Conservation (phyloP, 2,888 invertebrate genomes). For the Xestobium rufovillosum region DNA sequence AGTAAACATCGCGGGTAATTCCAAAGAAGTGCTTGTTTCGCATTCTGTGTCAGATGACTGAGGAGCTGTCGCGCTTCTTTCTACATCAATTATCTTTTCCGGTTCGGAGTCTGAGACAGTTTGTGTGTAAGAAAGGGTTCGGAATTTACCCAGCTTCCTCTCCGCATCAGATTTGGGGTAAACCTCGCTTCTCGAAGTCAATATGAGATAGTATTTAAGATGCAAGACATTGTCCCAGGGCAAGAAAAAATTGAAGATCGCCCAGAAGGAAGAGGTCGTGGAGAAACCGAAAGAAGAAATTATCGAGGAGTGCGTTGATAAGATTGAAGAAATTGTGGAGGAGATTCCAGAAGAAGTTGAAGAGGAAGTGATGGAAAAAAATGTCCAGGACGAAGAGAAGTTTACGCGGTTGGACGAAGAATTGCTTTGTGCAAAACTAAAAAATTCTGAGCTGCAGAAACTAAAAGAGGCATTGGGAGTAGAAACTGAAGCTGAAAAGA, state of each 20-base stretch:
- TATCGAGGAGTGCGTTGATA: too few relatives aligned
- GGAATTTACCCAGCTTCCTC: slow-evolving; percentile 53
- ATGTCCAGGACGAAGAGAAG: too few relatives aligned
- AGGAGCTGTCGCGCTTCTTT: too few relatives aligned
- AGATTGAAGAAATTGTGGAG: too few relatives aligned
- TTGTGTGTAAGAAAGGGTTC: slow-evolving; percentile 47
- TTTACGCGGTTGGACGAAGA: too few relatives aligned
- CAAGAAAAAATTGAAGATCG: slow-evolving; percentile 43
- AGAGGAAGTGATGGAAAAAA: too few relatives aligned
- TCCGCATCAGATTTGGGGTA: slow-evolving; percentile 57
- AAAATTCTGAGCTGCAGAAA: slow-evolving; percentile 57
- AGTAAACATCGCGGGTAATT: too few relatives aligned
- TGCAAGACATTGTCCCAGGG: slow-evolving; percentile 39
- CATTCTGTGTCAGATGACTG: too few relatives aligned
- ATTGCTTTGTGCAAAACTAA: slow-evolving; percentile 57
- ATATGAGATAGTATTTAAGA: slow-evolving; percentile 54
- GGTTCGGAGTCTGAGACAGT: slow-evolving; percentile 28
- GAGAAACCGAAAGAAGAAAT: too few relatives aligned
- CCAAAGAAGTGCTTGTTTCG: too few relatives aligned
- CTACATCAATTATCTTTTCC: slow-evolving; percentile 15
- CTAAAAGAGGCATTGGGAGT: slow-evolving; percentile 62
- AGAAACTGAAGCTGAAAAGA: slow-evolving; percentile 64
- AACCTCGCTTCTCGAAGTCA: slow-evolving; percentile 53
- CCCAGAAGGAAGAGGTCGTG: slow-evolving; percentile 24
- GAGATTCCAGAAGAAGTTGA: too few relatives aligned